Base-by-base conservation (phyloP, 2,797 vertebrate genomes). In the Erpetoichthys calabaricus region DNA sequence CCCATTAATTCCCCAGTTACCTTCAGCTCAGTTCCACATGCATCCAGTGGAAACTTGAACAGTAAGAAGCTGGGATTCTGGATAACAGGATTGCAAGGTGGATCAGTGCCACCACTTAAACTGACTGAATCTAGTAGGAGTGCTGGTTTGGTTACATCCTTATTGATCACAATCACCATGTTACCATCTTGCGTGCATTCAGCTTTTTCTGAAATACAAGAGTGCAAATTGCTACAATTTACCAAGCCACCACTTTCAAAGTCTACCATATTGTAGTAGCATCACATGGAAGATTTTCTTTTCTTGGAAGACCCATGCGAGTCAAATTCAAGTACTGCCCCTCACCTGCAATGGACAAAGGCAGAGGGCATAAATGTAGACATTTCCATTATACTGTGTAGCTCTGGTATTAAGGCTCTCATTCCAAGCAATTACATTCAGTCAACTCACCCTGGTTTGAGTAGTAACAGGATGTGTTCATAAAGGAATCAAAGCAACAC, bases 131-230 rank as follows among this genome's bases (percentile, higher is more conserved):
- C 67, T 44, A 80, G 57, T 45, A 73, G 72, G 2, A 75, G 56
- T 45, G 55, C 45, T 6, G 80, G 81, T 41, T 74, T n/a, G 3
- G 80, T 85, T 45, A 71, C 62, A 7, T 77, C 69, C 67, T 59
- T 83, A 58, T 75, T 62, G 43, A 76, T 70, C 60, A 83, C 80
- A 47, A 83, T 5, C 3, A 83, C 73, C 25, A 84, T 66, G 56
- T 80, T 73, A n/a, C 55, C 80, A 45, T 76, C 74, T 59, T 73
- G 72, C 62, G 79, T 82, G 61, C 80, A 83, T 65, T 84, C 78
- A 53, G 83, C 70, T 60, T 81, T 84, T 64, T 83, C 80, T 85
- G 50, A 43, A 41, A 5, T 49, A 45, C 4, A 42, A 6, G 53
- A 6, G 44, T 10, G 3, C 4, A 54, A 8, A 7, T 49, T 3